Evolutionary conservation across 2,113 vertebrate species (phyloP).

Genomic region (Abramis brama): DNA sequence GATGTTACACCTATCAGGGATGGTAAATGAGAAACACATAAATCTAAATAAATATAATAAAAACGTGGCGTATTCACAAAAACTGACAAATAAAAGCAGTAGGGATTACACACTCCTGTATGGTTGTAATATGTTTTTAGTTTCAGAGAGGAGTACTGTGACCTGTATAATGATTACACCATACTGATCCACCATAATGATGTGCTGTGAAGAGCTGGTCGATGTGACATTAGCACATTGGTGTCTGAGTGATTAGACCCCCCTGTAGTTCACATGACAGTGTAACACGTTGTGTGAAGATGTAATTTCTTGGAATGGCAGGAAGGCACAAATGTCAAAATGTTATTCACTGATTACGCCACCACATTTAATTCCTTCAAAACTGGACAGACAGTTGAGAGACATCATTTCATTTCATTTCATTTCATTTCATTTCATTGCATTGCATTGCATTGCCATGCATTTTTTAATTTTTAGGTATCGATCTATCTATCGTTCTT

Average conservation of each 20-base stretch:
- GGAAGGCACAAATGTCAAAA: background rate
- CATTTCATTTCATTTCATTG: background rate
- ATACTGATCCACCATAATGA: constrained; percentile 15
- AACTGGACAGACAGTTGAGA: background rate
- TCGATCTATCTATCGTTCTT: too few relatives aligned
- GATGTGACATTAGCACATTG: constrained; percentile 16
- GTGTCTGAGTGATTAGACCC: constrained; percentile 21
- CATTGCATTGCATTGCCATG: too few relatives aligned
- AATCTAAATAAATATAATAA: background rate
- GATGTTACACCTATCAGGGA: background rate
- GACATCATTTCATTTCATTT: background rate
- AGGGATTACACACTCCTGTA: background rate
- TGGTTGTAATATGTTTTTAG: background rate
- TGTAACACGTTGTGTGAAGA: background rate
- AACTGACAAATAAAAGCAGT: background rate
- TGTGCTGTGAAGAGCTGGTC: constrained; percentile 13
- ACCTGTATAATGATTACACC: constrained; percentile 23
- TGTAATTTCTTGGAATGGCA: background rate
- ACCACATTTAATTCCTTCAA: background rate
- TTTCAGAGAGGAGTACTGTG: constrained; percentile 14
- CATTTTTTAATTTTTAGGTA: too few relatives aligned
- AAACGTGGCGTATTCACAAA: background rate
- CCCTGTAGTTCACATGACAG: background rate
- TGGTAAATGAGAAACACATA: background rate
- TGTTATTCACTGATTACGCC: background rate